Percentiles rank a stretch among this genome's conserved stretches.
These are phyloP conservation scores for Falco peregrinus DNA, from an alignment of 2,797 vertebrate species.

Conservation along the genomic window DNA sequence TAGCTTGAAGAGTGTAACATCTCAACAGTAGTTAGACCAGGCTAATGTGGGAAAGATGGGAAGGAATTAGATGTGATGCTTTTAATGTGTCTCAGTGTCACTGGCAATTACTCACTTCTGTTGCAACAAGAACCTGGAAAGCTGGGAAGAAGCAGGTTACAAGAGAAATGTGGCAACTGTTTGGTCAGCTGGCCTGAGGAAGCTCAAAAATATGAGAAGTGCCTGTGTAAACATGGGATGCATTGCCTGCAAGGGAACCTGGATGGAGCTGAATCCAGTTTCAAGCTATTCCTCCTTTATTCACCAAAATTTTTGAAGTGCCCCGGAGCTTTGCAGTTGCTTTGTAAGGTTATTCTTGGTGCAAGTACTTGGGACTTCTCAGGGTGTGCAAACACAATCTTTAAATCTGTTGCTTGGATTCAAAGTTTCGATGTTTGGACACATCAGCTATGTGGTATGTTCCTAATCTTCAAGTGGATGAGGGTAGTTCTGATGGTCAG, in stretches of 20 bases:
- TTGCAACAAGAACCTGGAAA: not conserved
- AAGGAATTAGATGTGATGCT: not conserved
- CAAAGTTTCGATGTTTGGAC: not conserved
- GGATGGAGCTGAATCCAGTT: not conserved
- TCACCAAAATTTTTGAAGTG: not conserved
- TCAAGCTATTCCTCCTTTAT: not conserved
- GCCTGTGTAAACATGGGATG: fast-evolving
- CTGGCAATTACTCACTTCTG: not conserved
- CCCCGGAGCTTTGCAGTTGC: not conserved
- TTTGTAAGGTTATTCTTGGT: not conserved
- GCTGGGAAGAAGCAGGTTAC: not conserved
- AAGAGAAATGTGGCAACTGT: not conserved
- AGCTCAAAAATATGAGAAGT: not conserved
- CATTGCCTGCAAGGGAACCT: not conserved
- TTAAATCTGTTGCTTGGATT: not conserved
- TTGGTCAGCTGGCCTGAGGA: not conserved
- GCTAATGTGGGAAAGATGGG: not conserved
- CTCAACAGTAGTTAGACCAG: not conserved
- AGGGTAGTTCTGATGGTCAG: not conserved
- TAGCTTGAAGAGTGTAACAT: not conserved
- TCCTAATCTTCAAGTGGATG: slow-evolving; percentile 41
- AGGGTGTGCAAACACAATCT: not conserved
- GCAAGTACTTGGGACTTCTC: not conserved
- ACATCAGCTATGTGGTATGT: slow-evolving; percentile 32
- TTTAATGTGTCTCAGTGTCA: not conserved